Base-by-base conservation (phyloP, 2,113 vertebrate genomes). In the Prietella phreatophila region DNA sequence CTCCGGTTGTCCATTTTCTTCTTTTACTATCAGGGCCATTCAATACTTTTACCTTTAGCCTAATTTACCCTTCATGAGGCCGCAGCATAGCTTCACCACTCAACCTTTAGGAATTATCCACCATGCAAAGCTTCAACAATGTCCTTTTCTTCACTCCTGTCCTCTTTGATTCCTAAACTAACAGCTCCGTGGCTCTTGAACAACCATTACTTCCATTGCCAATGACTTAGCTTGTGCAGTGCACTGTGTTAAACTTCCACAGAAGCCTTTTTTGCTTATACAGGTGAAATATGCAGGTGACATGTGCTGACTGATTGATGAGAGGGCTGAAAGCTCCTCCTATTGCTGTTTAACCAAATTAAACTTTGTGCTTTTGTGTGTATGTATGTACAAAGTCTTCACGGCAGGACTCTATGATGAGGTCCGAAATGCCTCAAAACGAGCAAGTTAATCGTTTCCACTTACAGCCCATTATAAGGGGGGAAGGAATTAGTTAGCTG, bases 381-480 rank as follows among this genome's bases (percentile, higher is more conserved):
- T 47, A 42, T 63, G 10, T 20, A 30, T 83, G 71, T 85, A 53
- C 58, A 88, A 61, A 33, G 60, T 75, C 87, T 75, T 50, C 19
- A n/a, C 6, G 55, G 20, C n/a, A 9, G 30, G 56, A 82, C 71
- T 67, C 61, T 19, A 61, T 78, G n/a, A 90, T 60, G 33, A 61
- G 63, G 53, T 56, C 60, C 30, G 63, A 88, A 75, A 89, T 67
- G 50, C 79, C 50, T 78, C 81, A 91, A 89, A 92, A 88, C 82
- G 88, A 87, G 84, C 91, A 88, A 93, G 85, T 83, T 92, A 94
- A 94, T 92, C 86, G 90, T 93, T 94, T 95, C 95, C 93, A 94
- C 93, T 94, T 94, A 94, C 92, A 91, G 47, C 30, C 75, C 10
- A 91, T 93, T 92, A 94, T 94, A 94, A 94, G 81, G 93, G 91